Evolutionary conservation across 2,113 vertebrate species (phyloP).

Genomic region (Cinclus cinclus): DNA sequence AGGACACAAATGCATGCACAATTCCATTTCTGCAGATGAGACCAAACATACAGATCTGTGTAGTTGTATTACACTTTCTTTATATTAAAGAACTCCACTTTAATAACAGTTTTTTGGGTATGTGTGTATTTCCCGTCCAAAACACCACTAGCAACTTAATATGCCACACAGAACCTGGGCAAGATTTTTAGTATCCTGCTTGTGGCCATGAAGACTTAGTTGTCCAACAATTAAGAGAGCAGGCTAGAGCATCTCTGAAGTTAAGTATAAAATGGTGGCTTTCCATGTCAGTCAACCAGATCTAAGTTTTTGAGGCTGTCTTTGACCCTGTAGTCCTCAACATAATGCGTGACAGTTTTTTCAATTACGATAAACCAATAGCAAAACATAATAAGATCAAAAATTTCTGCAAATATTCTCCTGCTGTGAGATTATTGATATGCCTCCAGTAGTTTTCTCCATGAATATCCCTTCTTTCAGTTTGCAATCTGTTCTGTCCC

Average conservation of each 20-base stretch:
- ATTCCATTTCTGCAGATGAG: not conserved
- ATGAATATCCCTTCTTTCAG: not conserved
- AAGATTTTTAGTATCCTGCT: not conserved
- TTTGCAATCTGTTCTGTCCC: not conserved
- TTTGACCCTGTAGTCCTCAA: not conserved
- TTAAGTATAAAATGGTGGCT: not conserved
- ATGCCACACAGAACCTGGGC: not conserved
- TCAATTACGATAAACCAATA: not conserved
- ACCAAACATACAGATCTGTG: not conserved
- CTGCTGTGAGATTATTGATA: not conserved
- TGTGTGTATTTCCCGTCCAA: not conserved
- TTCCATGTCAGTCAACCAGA: not conserved
- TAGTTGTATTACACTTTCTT: not conserved
- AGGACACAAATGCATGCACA: not conserved
- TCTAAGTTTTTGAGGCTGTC: not conserved
- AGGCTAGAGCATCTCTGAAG: not conserved
- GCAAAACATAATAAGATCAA: not conserved
- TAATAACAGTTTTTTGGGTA: not conserved
- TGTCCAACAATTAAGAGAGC: not conserved
- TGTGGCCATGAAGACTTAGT: not conserved
- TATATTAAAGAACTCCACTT: not conserved
- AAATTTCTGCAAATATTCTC: not conserved
- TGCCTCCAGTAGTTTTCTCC: not conserved
- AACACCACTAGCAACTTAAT: not conserved
- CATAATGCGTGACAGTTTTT: not conserved